These are phyloP conservation scores for Achlya flavicornis DNA, from an alignment of 2,888 invertebrate genomes.

Conservation along the genomic window DNA sequence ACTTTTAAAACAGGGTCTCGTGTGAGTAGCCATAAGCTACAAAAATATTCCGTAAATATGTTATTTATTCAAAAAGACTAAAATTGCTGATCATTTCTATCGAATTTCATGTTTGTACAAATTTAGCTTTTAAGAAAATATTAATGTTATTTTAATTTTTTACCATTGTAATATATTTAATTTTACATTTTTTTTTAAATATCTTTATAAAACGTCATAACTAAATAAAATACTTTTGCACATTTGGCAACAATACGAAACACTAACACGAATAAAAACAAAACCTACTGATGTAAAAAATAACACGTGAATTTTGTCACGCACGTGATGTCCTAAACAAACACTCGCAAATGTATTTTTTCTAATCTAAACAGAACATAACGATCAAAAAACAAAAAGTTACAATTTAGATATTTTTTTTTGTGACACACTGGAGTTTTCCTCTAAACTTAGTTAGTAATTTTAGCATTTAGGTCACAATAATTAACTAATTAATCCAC, in stretches of 20 bases:
- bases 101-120: too few relatives aligned
- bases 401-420: conserved; percentile 11
- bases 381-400: conserved; percentile 11
- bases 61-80: too few relatives aligned
- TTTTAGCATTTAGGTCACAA: too few relatives aligned
- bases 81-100: too few relatives aligned
- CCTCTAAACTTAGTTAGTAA: neutral
- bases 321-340: conserved; percentile 31
- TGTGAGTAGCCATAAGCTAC: neutral
- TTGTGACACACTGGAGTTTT: neutral
- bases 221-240: neutral
- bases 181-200: too few relatives aligned
- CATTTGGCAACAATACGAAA: neutral
- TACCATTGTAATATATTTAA: too few relatives aligned
- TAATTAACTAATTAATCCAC: too few relatives aligned
- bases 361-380: conserved; percentile 17
- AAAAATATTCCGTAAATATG: neutral
- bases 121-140: too few relatives aligned
- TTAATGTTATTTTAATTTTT: too few relatives aligned
- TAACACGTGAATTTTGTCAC: conserved; percentile 22
- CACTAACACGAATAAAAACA: neutral
- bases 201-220: too few relatives aligned
- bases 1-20: neutral
- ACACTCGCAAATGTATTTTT: conserved; percentile 30
- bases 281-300: conserved; percentile 6